Evolutionary conservation across 2,113 vertebrate species (phyloP).

Genomic region (Conger conger): DNA sequence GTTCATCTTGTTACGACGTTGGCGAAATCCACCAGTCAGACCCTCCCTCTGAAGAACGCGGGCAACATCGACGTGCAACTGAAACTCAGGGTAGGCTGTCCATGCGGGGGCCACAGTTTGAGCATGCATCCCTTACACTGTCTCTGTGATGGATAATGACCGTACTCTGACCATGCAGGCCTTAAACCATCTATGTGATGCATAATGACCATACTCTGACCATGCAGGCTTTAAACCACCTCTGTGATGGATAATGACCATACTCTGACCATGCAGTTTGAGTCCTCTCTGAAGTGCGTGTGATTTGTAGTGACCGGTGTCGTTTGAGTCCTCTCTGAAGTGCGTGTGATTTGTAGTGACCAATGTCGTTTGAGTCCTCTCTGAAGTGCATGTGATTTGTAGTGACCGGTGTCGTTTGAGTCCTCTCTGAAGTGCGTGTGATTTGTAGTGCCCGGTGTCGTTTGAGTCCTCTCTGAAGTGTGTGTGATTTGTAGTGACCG

Average conservation of each 20-base stretch:
- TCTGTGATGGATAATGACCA: too few relatives aligned
- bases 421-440: too few relatives aligned
- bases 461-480: too few relatives aligned
- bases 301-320: not conserved
- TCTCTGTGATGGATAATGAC: not conserved
- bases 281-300: too few relatives aligned
- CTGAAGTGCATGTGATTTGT: too few relatives aligned
- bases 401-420: conserved; percentile 7
- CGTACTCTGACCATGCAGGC: not conserved
- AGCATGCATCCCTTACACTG: conserved; percentile 19
- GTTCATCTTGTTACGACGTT: conserved; percentile 70
- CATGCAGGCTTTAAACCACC: conserved; percentile 23
- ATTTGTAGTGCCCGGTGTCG: not conserved
- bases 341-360: too few relatives aligned
- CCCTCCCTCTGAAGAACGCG: conserved; percentile 89
- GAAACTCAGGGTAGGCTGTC: conserved; percentile 79
- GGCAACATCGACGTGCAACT: conserved; percentile 89
- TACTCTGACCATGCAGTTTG: not conserved
- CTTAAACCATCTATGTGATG: conserved; percentile 8
- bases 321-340: too few relatives aligned
- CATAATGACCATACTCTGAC: conserved; percentile 36
- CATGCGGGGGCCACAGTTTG: not conserved
- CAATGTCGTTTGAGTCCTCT: conserved; percentile 14
- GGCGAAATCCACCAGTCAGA: conserved; percentile 75
- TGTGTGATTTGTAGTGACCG: too few relatives aligned